phyloP scores from a whole-genome alignment of 2,113 vertebrate species.

The Chauna torquata region DNA sequence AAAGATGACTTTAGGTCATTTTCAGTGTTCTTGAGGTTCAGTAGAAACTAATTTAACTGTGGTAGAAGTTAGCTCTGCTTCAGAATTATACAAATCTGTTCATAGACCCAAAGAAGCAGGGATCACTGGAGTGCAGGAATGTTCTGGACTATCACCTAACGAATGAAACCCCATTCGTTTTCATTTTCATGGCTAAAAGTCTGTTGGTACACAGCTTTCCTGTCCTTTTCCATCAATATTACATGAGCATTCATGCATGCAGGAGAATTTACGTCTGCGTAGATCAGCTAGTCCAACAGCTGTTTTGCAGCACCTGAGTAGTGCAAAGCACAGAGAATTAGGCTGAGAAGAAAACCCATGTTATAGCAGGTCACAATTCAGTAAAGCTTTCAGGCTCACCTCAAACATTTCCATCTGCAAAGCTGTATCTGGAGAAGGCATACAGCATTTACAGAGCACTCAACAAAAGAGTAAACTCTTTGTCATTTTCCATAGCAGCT shows the following conservation, averaged over 20 bases:
- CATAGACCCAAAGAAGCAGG: neutral
- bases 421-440: slow-evolving; percentile 23
- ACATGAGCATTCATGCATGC: neutral
- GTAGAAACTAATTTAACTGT: neutral
- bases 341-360: neutral
- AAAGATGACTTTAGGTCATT: neutral
- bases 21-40: neutral
- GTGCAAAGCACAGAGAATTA: slow-evolving; percentile 1
- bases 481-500: slow-evolving; percentile 46
- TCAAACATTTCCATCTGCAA: slow-evolving; percentile 43
- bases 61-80: neutral
- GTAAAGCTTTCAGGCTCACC: neutral
- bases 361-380: slow-evolving; percentile 29
- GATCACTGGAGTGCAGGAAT: neutral
- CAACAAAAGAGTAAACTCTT: slow-evolving; percentile 52
- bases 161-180: neutral
- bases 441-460: slow-evolving; percentile 17
- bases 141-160: neutral
- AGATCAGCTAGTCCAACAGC: slow-evolving; percentile 1
- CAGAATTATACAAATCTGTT: neutral
- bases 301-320: slow-evolving; percentile 27
- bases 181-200: neutral
- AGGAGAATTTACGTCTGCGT: neutral
- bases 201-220: neutral
- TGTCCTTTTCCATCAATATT: neutral